Evolutionary conservation across 2,113 vertebrate species (phyloP), one percentile per base, ranked within the genome.

Genomic region (Hypocryptadius cinnamomeus): DNA sequence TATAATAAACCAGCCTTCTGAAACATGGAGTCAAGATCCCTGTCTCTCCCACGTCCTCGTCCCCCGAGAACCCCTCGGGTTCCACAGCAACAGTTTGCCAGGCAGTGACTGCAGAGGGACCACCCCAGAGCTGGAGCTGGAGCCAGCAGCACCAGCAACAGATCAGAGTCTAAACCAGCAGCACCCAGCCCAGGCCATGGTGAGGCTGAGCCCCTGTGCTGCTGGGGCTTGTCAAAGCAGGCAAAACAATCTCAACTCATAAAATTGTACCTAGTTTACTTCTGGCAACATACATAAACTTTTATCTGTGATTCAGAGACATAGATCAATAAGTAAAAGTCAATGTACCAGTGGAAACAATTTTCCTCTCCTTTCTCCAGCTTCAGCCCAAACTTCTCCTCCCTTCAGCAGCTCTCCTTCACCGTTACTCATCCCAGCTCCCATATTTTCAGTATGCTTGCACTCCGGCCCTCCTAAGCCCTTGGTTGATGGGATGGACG

Each of bases 141-240:
- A 33, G 25, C 39, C 45, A 50, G 44, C 33, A 47, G 54, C 53
- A 13, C 18, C 9, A 6, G 20, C 9, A 11, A 23, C 9, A 2
- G 33, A 0, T 1, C 22, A 18, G 51, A 6, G 28, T 9, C 61
- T 53, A 30, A 79, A 66, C n/a, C 53, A 33, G n/a, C 0, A 1
- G 16, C 28, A 54, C 11, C 16, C n/a, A n/a, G 44, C 8, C 47
- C 39, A 39, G 35, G 45, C 21, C 17, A 14, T 0, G 12, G 18
- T 0, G 0, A 40, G 18, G 24, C 56, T 51, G 30, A 70, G 54
- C 9, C 50, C n/a, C 28, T 44, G 44, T 5, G 0, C 44, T 35
- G 60, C 22, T 2, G 25, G 5, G 7, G 15, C n/a, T 61, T 25
- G 16, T 11, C 31, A 25, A 64, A 66, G 61, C 20, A 61, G 45